Evolutionary conservation across 2,888 invertebrate species (phyloP).

Genomic region (Tineola bisselliella): DNA sequence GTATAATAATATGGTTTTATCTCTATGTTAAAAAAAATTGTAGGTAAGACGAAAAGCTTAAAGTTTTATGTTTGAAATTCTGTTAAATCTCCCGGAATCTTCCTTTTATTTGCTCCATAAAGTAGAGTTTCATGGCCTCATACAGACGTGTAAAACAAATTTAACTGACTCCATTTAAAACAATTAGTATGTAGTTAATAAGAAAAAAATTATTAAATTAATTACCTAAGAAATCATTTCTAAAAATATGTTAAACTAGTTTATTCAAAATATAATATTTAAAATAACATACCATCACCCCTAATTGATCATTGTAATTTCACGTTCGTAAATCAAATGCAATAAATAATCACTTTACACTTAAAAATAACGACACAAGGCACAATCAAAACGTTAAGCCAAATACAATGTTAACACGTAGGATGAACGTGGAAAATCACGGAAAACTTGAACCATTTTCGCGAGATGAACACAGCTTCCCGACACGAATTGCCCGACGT

Average conservation of each 20-base stretch:
- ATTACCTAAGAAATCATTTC: no score
- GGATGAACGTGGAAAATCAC: constrained; percentile 6
- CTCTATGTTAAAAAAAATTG: neutral
- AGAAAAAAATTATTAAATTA: no score
- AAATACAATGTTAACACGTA: neutral
- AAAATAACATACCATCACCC: constrained; percentile 11
- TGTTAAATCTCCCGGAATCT: neutral
- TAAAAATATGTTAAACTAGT: no score
- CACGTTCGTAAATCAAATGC: neutral
- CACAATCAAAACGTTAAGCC: neutral
- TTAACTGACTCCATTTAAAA: neutral
- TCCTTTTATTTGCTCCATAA: constrained; percentile 1
- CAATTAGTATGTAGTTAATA: no score
- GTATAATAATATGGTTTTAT: no score
- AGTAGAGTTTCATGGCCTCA: neutral
- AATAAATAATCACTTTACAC: neutral
- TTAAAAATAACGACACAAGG: neutral
- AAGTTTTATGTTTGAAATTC: neutral
- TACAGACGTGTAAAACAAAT: neutral
- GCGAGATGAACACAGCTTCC: neutral
- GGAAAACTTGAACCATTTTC: constrained; percentile 2
- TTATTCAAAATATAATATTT: no score
- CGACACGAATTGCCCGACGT: neutral
- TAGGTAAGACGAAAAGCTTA: neutral
- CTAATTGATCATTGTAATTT: constrained; percentile 2